Base-by-base conservation (phyloP, 2,113 vertebrate species). In the Microcebus griseorufus region DNA sequence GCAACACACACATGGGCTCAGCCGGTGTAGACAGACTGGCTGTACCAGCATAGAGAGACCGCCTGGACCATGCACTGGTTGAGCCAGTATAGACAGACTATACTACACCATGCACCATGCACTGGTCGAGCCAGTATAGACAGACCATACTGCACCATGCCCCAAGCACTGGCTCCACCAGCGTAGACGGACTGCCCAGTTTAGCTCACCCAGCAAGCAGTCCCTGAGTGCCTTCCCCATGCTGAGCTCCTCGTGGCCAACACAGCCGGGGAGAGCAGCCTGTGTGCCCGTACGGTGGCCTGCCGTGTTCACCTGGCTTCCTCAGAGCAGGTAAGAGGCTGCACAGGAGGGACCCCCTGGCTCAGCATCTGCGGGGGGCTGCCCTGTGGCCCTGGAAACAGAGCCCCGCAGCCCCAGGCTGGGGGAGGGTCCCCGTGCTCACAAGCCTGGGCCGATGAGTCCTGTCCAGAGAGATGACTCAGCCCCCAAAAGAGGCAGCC, bases 401-500 rank as follows among this genome's bases (percentile, higher is more conserved):
- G 45, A 92, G 29, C 22, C 53, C 48, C 8, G 0, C 16, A 9
- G 27, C 67, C 64, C 72, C 25, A 51, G 64, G 51, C 23, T 48
- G 14, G 75, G 92, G 75, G 79, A 88, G 85, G 69, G 62, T 85
- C 89, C 94, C 22, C 0, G 80, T 42, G 48, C 45, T 81, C 94
- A 88, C 48, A 82, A 45, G 67, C 25, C 64, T 81, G 64, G 69
- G 58, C 29, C 78, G 93, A 91, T 81, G 93, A 88, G 55, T 84
- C 58, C 90, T 72, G 78, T 69, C 81, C 93, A 72, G 79, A 90
- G 64, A 93, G 62, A 95, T 94, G 84, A 94, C 82, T 93, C 91
- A 93, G 95, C 7, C 81, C 83, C 81, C 51, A 42, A 2, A 88
- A 97, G 67, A 94, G 73, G 51, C 55, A 89, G 69, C 73, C 18